Evolutionary conservation across 2,113 vertebrate species (phyloP).

Genomic region (Irena cyanogastra): DNA sequence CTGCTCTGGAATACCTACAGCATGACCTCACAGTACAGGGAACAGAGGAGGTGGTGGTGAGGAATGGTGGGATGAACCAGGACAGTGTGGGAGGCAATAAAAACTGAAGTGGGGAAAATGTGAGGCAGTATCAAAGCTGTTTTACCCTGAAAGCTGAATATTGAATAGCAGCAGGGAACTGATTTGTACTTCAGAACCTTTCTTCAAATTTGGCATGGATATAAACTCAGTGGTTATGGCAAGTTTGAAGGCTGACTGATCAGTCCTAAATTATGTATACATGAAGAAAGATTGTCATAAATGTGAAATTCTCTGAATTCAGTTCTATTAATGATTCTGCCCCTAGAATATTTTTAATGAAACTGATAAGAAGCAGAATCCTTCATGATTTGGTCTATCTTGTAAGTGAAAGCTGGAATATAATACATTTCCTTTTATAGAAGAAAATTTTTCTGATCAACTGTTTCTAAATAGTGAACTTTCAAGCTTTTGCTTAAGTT

Average conservation of each 20-base stretch:
- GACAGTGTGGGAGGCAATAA: background rate
- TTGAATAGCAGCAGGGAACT: background rate
- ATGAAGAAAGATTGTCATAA: background rate
- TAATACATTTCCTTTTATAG: background rate
- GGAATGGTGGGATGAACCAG: background rate
- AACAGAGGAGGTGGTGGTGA: background rate
- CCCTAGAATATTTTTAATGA: background rate
- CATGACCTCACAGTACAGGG: background rate
- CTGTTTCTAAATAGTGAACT: background rate
- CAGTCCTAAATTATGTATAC: background rate
- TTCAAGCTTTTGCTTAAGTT: background rate
- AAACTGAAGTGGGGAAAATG: background rate
- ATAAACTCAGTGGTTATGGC: background rate
- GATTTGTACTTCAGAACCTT: background rate
- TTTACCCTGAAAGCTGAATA: background rate
- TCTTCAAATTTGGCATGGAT: background rate
- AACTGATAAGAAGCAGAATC: background rate
- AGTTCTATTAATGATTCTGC: background rate
- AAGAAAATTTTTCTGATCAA: background rate
- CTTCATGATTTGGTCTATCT: background rate
- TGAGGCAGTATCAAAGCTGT: background rate
- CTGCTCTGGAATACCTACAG: background rate
- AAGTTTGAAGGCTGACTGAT: background rate
- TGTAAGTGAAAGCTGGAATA: background rate
- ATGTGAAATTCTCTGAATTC: background rate